Percentiles rank a stretch among this genome's conserved stretches.
Conservation (phyloP, 2,113 vertebrate species). For the Apaloderma vittatum region DNA sequence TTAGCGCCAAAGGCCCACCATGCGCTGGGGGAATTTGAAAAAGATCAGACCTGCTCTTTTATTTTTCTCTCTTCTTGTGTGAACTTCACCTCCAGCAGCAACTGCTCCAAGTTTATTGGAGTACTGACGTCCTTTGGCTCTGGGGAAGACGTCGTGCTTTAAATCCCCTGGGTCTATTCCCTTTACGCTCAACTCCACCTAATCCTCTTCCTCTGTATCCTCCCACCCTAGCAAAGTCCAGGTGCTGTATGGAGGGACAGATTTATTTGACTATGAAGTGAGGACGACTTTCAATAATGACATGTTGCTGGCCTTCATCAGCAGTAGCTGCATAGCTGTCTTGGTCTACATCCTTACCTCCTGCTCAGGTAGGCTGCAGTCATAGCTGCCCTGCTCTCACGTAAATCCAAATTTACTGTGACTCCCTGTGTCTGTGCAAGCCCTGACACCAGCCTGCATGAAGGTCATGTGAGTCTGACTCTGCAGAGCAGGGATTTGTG, state of each 20-base stretch:
- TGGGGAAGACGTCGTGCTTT: background rate
- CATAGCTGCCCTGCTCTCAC: background rate
- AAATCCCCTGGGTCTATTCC: background rate
- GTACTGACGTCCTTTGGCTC: background rate
- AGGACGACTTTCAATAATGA: constrained; percentile 95
- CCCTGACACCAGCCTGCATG: background rate
- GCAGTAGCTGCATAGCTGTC: constrained; percentile 91
- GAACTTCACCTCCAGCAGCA: background rate
- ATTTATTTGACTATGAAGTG: constrained; percentile 97
- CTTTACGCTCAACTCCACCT: background rate
- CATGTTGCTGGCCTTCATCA: constrained; percentile 95
- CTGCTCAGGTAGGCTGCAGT: constrained; percentile 87
- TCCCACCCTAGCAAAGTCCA: constrained; percentile 88
- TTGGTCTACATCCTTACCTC: constrained; percentile 95
- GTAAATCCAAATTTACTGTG: rapidly evolving
- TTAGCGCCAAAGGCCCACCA: background rate
- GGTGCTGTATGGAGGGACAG: constrained; percentile 94
- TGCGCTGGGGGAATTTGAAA: background rate
- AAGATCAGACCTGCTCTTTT: background rate
- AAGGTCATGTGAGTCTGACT: background rate
- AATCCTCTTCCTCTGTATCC: background rate
- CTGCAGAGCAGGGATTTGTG: background rate
- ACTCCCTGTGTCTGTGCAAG: background rate
- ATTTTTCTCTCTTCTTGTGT: background rate
- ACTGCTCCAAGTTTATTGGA: background rate